Conservation (phyloP, 2,797 vertebrate species). For the Hybognathus amarus region DNA sequence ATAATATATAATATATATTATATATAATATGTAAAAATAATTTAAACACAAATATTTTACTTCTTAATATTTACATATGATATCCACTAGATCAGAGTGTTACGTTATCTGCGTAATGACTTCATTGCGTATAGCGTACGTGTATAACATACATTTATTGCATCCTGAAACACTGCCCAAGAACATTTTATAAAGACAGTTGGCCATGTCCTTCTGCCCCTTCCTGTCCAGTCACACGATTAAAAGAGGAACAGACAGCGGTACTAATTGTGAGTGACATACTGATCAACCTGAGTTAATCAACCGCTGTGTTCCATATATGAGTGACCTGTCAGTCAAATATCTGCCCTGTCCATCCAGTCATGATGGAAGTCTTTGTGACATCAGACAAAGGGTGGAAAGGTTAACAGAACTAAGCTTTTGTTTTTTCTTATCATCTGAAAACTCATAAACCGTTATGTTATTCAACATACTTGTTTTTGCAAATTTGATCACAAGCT, state of each 20-base stretch:
- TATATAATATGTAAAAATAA: too few species aligned
- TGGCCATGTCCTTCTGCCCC: neutral
- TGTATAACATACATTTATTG: neutral
- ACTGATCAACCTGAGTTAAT: slow-evolving; percentile 57
- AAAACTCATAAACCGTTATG: neutral
- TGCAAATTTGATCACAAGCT: neutral
- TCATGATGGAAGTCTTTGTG: neutral
- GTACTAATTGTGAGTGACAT: slow-evolving; percentile 56
- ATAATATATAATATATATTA: too few species aligned
- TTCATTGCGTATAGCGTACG: neutral
- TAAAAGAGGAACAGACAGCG: slow-evolving; percentile 35
- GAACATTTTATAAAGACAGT: neutral
- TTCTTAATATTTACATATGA: neutral
- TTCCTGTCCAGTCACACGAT: slow-evolving; percentile 25
- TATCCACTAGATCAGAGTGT: neutral
- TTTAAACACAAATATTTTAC: neutral
- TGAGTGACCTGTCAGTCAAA: slow-evolving; percentile 47
- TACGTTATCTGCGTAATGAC: neutral
- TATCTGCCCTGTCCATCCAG: neutral
- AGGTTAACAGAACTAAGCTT: neutral
- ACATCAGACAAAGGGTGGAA: neutral
- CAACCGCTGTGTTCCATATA: slow-evolving; percentile 42
- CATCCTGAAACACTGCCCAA: neutral
- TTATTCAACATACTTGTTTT: neutral
- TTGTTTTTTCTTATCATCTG: neutral